Evolutionary conservation across 2,888 invertebrate genomes (phyloP).

Genomic region (Cephus sareptanus): DNA sequence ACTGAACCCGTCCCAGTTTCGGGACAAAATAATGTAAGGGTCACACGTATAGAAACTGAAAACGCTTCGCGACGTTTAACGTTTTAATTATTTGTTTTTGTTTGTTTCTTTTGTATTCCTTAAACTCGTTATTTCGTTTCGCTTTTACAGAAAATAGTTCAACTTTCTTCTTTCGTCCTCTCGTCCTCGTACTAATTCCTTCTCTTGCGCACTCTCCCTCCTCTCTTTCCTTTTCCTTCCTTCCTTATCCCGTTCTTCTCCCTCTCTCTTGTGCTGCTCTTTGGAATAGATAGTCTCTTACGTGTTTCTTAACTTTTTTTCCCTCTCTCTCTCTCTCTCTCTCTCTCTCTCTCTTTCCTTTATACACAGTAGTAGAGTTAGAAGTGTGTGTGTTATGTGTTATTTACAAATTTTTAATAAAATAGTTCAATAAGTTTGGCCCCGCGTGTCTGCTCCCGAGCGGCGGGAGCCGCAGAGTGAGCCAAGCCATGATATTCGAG

Average conservation of each 20-base stretch:
- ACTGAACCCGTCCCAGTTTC: slow-evolving; percentile 60
- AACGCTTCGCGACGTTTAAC: slow-evolving; percentile 9
- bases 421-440: slow-evolving; percentile 63
- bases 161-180: slow-evolving; percentile 16
- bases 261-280: slow-evolving; percentile 8
- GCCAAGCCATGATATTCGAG: slow-evolving; percentile 56
- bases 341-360: not conserved
- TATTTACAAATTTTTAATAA: slow-evolving; percentile 63
- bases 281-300: slow-evolving; percentile 1
- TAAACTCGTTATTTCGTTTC: slow-evolving; percentile 7
- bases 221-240: slow-evolving; percentile 18
- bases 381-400: slow-evolving; percentile 40
- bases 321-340: not conserved
- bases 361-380: slow-evolving; percentile 15
- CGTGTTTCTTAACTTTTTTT: not conserved
- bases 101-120: slow-evolving; percentile 17
- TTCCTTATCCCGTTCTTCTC: slow-evolving; percentile 9
- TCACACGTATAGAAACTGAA: slow-evolving; percentile 46
- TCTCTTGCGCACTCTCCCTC: slow-evolving; percentile 12
- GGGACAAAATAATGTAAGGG: slow-evolving; percentile 64
- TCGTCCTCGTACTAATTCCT: slow-evolving; percentile 13
- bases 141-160: slow-evolving; percentile 29
- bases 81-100: slow-evolving; percentile 13
- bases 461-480: slow-evolving; percentile 67
- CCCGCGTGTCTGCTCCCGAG: slow-evolving; percentile 67